Evolutionary conservation across 2,113 vertebrate genomes (phyloP).

Genomic region (Actenoides hombroni): DNA sequence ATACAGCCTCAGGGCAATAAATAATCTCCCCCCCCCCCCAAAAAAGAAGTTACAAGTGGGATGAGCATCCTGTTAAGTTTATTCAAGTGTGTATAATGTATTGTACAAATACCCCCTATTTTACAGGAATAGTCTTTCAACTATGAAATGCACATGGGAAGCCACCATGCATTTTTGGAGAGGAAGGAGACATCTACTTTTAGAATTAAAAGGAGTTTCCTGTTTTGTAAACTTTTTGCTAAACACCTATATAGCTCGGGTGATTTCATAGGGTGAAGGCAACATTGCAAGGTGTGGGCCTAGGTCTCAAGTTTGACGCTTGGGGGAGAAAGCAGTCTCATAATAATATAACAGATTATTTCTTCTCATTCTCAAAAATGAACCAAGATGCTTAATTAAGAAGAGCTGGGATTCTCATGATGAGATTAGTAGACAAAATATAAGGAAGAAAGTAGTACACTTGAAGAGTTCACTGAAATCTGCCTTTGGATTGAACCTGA

Average conservation of each 20-base stretch:
- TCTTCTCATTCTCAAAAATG: not conserved
- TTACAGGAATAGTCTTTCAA: not conserved
- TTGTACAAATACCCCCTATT: not conserved
- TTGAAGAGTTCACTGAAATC: not conserved
- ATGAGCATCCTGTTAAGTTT: not conserved
- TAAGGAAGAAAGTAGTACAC: not conserved
- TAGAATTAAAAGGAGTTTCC: not conserved
- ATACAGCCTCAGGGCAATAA: not conserved
- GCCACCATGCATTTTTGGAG: not conserved
- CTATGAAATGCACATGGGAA: not conserved
- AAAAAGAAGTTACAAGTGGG: not conserved
- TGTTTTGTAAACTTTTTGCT: not conserved
- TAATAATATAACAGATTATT: not conserved
- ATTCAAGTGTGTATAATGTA: not conserved
- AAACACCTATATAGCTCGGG: not conserved
- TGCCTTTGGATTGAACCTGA: conserved; percentile 6
- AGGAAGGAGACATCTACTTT: not conserved
- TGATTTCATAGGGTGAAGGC: rapidly evolving
- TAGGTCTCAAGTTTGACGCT: not conserved
- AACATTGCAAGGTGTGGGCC: rapidly evolving
- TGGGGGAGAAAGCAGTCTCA: not conserved
- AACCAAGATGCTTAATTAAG: not conserved
- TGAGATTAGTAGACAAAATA: not conserved
- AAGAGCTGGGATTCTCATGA: not conserved
- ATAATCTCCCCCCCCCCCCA: rapidly evolving